These are phyloP conservation scores for Lethenteron reissneri DNA, from an alignment of 2,113 vertebrate genomes.

Conservation along the genomic window DNA sequence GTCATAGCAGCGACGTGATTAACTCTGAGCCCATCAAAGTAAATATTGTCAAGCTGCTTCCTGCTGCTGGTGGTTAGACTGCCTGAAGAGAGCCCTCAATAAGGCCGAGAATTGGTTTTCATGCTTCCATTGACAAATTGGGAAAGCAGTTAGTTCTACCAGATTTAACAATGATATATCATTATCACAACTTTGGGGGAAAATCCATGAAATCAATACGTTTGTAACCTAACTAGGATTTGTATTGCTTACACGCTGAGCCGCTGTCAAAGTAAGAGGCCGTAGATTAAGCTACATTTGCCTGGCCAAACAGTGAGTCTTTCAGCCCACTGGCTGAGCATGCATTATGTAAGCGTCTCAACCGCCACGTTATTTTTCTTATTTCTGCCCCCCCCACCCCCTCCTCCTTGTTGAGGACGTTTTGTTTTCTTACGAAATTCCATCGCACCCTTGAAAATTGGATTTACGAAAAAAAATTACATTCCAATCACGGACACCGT, in stretches of 20 bases:
- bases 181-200: slow-evolving; percentile 99
- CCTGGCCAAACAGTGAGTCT: no score
- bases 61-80: background rate
- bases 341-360: no score
- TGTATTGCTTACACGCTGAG: slow-evolving; percentile 87
- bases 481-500: no score
- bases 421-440: no score
- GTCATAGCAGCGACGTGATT: background rate
- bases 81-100: background rate
- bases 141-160: slow-evolving; percentile 99
- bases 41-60: background rate
- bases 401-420: no score
- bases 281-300: slow-evolving; percentile 71
- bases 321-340: no score
- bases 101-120: slow-evolving; percentile 22
- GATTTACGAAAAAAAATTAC: no score
- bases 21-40: background rate
- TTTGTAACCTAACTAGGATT: slow-evolving; percentile 89
- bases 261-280: slow-evolving; percentile 71
- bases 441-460: no score
- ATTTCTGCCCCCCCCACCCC: no score
- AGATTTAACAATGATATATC: slow-evolving; percentile 99
- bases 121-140: slow-evolving; percentile 68
- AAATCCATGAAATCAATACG: slow-evolving; percentile 99
- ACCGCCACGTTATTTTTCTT: no score